phyloP scores from a whole-genome alignment of 2,888 invertebrate genomes.

The Ormyrus thymus region DNA sequence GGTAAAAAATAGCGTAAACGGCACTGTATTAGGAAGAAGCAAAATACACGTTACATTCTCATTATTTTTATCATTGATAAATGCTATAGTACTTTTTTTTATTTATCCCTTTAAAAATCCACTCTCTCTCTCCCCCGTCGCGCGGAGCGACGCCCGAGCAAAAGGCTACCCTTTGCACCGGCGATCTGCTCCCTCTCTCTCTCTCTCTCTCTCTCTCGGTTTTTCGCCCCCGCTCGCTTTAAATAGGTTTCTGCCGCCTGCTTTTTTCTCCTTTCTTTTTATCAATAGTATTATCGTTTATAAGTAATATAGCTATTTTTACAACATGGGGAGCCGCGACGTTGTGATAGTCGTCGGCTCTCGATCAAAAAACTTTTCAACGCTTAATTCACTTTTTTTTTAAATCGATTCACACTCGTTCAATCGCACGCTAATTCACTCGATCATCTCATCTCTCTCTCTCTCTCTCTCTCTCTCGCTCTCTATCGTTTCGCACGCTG shows the following conservation, averaged over 20 bases:
- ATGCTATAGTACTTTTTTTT: conserved; percentile 68
- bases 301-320: conserved; percentile 56
- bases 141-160: neutral
- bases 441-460: conserved; percentile 18
- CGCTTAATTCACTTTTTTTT: conserved; percentile 45
- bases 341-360: conserved; percentile 24
- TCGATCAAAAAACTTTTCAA: conserved; percentile 50
- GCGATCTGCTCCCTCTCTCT: neutral
- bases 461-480: conserved; percentile 32
- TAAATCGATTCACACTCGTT: neutral
- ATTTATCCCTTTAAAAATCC: conserved; percentile 55
- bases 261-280: conserved; percentile 20
- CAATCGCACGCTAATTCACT: no score
- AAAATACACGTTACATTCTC: conserved; percentile 74
- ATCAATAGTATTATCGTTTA: conserved; percentile 53
- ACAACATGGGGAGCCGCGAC: conserved; percentile 45
- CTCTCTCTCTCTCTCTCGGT: neutral
- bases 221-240: conserved; percentile 19
- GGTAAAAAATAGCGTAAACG: conserved; percentile 75
- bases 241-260: conserved; percentile 25
- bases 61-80: conserved; percentile 72
- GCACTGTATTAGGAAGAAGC: conserved; percentile 76
- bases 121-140: conserved; percentile 33
- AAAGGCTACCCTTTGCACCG: no score
- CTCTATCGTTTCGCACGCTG: conserved; percentile 35